Evolutionary conservation across 2,888 invertebrate genomes (phyloP), one percentile per base, ranked within the genome.

Genomic region (Meganola albula): DNA sequence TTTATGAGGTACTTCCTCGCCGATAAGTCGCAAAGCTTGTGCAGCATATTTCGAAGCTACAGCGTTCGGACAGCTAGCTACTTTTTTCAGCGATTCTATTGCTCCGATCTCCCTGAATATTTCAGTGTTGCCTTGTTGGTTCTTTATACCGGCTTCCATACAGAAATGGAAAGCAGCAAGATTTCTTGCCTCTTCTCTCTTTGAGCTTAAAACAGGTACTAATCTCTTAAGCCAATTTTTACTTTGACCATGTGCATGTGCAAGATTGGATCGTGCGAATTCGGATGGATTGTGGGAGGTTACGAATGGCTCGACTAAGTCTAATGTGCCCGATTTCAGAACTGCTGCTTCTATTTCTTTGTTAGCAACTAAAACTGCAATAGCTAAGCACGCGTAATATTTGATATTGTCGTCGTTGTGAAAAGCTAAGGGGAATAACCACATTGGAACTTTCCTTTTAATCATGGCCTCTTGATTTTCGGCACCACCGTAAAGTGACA

Each of bases 401-500:
- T 97, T 96, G 42, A 97, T 96, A 58, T 98, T 96, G 68, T 99
- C 98, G 67, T 99, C 99, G 53, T 92, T 92, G 70, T 97, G 96
- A 72, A 98, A 98, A 10, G 99, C 99, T 48, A 99, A 76, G 0
- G 99, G 98, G 74, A 99, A 99, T 40, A 99, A 78, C 99, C 99
- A 99, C 90, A 95, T 92, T 3, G 96, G 96, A 6, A 95, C 96
- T 78, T 96, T 96, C 45, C 94, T 88, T 60, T 95, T 94, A 49
- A 98, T 97, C 98, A 99, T 99, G 0, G 95, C 95, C 75, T 97
- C 96, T 74, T 99, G 98, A 68, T 97, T 98, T 65, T 98, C 98
- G 1, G 96, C 93, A 2, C 98, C 98, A 41, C 98, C 98, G 66
- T 98, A 99, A 1, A 99, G 88, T 10, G 98, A 96, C 1, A 99